Percentiles rank a stretch among this genome's conserved stretches.
phyloP scores from a whole-genome alignment of 92 coral and sea anemone genomes.

The Muricea muricata region DNA sequence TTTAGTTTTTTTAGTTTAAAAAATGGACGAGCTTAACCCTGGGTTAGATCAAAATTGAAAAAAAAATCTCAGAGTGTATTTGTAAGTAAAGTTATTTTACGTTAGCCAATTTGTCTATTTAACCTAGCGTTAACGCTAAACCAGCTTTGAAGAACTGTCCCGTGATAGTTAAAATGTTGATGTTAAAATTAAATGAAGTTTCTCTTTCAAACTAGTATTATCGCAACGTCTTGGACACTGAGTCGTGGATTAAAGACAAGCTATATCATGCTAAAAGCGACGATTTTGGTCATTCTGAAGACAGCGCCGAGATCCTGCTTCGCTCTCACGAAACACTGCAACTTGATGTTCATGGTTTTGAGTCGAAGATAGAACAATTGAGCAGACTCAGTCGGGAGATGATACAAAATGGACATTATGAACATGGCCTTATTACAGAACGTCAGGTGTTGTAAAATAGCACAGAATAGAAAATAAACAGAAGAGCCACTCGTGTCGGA shows the following conservation, averaged over 20 bases:
- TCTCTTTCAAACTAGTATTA: conserved; percentile 68
- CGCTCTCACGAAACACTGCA: conserved; percentile 87
- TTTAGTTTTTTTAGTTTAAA: too few relatives aligned
- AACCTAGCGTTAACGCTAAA: too few relatives aligned
- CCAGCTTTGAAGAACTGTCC: too few relatives aligned
- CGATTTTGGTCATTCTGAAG: conserved; percentile 91
- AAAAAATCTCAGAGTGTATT: too few relatives aligned
- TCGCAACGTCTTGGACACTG: conserved; percentile 84
- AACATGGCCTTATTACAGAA: conserved; percentile 65
- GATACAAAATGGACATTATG: conserved; percentile 65
- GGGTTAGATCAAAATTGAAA: background rate
- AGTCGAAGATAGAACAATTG: conserved; percentile 69
- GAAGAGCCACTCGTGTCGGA: too few relatives aligned
- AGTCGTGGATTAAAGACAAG: conserved; percentile 89
- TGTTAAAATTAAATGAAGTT: too few relatives aligned
- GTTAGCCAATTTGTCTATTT: too few relatives aligned
- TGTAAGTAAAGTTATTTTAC: too few relatives aligned
- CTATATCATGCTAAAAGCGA: conserved; percentile 82
- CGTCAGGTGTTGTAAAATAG: conserved; percentile 67
- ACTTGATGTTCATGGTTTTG: conserved; percentile 79
- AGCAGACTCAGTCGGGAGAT: conserved; percentile 62
- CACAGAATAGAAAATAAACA: too few relatives aligned
- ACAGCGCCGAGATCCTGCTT: conserved; percentile 84
- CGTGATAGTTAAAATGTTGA: too few relatives aligned
- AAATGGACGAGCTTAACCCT: too few relatives aligned